Evolutionary conservation across 2,888 invertebrate genomes (phyloP), one percentile per base, ranked within the genome.

Genomic region (Cantharis rufa): DNA sequence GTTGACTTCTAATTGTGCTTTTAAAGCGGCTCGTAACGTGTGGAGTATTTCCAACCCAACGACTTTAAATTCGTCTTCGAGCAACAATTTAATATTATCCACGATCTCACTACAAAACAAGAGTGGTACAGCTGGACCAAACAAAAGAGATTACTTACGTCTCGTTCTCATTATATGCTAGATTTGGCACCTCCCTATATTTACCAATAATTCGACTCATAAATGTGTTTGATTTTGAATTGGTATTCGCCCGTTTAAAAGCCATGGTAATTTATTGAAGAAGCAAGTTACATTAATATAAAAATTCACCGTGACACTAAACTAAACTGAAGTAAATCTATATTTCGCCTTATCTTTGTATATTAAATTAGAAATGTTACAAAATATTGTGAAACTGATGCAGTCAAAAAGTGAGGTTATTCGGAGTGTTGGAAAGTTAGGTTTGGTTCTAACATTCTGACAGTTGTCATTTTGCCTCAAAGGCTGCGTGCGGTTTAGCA

Each of bases 1-100:
- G 15, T 74, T 27, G 62, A 71, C 63, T 32, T 78, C 80, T 62
- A 78, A 69, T 27, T 78, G 70, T 66, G 74, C 63, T 70, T 79
- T 69, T 27, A 83, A 69, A 10, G 75, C 66, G 4, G 74, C 69
- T 72, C 79, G 77, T 18, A 82, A 77, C 15, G 74, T 74, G 15
- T 76, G 69, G 13, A 82, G 75, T 18, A 83, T 66, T 77, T 81
- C 81, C 32, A 81, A 69, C 7, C 76, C 81, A 63, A 79, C 78
- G 73, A 74, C 78, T 63, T 82, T 82, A 3, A 62, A 74, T 62
- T 81, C 80, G 24, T 78, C 75, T 15, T 72, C 77, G 7, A 48
- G 48, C n/a, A 48, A 48, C n/a, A 48, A n/a, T 48, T 48, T 48
- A n/a, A 48, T 48, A n/a, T n/a, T 48, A 1, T 48, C 48, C 7